Evolutionary conservation across 2,113 vertebrate species (phyloP), one percentile per base, ranked within the genome.

Genomic region (Scomber scombrus): DNA sequence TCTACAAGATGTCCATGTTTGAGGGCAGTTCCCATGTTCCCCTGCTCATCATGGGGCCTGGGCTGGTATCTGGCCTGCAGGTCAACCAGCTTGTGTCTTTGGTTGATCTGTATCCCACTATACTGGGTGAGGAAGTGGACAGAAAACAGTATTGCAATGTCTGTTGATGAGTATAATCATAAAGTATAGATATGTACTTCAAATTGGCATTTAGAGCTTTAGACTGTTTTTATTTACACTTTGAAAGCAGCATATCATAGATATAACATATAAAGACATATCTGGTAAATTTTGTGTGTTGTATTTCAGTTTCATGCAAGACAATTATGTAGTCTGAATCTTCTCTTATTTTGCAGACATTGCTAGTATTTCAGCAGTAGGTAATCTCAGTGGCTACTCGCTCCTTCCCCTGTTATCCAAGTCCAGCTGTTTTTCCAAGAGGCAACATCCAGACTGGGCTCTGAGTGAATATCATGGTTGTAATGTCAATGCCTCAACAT

Each of bases 1-100:
- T 98, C 91, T 99, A 99, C 78, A 99, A 99, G 93, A 99, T 99
- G 98, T 99, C 98, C 58, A 99, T 99, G 98, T 99, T 97, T 72
- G 97, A 99, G 91, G 97, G 97, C 71, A 99, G 98, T 60, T 95
- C 96, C 16, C 98, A 97, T 19, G 77, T 99, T 76, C 97, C 98
- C 13, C 94, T 99, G 57, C 34, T 99, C 75, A 87, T 97, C 56
- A 96, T 95, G 96, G 98, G 98, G 1, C 97, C 97, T 1, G 91
- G 93, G 2, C 71, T 98, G 61, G 94, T 85, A 78, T 75, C 94
- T 13, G 94, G 94, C 40, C 84, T 87, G 31, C 94, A 94, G 89
- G 85, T 97, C 54, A 58, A 94, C 55, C 81, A 94, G 86, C 57
- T 94, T 8, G 97, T 99, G 34, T 99, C 98, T 62, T 95, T 99